Evolutionary conservation across 2,113 vertebrate genomes (phyloP).

Genomic region (Argyrosomus japonicus): DNA sequence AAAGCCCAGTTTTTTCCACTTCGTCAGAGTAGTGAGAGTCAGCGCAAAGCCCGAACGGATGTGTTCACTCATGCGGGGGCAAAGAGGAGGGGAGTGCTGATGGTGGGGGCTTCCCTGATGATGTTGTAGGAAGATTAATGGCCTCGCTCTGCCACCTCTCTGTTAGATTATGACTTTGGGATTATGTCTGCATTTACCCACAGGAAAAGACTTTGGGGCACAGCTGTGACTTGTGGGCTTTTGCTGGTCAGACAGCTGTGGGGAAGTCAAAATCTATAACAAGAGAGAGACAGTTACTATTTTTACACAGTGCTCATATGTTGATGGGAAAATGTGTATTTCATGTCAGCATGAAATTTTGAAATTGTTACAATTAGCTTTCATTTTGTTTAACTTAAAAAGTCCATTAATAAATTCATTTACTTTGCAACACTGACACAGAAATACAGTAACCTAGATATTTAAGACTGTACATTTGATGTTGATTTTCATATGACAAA

Average conservation of each 20-base stretch:
- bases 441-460: too few relatives aligned
- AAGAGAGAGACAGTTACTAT: not conserved
- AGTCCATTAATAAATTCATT: not conserved
- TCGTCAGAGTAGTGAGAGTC: conserved; percentile 15
- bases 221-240: conserved; percentile 20
- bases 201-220: conserved; percentile 4
- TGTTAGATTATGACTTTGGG: conserved; percentile 62
- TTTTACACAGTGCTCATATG: not conserved
- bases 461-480: not conserved
- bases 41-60: conserved; percentile 62
- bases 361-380: too few relatives aligned
- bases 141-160: conserved; percentile 47
- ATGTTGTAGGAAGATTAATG: conserved; percentile 62
- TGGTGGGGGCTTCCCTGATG: conserved; percentile 58
- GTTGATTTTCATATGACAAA: not conserved
- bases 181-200: conserved; percentile 64
- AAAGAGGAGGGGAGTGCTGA: not conserved
- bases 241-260: conserved; percentile 12
- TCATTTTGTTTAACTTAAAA: not conserved
- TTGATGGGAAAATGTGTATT: not conserved
- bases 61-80: conserved; percentile 53
- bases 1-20: conserved; percentile 21
- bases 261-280: not conserved
- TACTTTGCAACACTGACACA: not conserved
- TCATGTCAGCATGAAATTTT: not conserved